phyloP scores from a whole-genome alignment of 2,888 invertebrate genomes.

The Phyto melanocephala region DNA sequence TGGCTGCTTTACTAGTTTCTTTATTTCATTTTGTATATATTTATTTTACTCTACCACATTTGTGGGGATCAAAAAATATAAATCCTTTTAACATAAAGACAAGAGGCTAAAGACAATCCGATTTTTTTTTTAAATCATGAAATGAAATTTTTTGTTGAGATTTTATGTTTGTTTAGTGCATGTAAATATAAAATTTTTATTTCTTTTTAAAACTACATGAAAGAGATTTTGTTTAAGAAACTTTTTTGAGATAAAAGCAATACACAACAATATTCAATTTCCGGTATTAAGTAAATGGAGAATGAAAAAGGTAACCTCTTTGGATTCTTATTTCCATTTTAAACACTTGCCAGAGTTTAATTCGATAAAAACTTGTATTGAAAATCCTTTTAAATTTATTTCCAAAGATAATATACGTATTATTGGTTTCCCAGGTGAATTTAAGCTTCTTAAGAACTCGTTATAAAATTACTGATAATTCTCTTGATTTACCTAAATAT shows the following conservation, averaged over 20 bases:
- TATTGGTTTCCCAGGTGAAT: neutral
- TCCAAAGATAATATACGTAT: neutral
- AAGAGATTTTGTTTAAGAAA: neutral
- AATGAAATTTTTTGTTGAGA: neutral
- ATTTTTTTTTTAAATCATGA: neutral
- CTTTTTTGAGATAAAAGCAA: neutral
- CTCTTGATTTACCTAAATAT: neutral
- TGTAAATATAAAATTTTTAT: slow-evolving; percentile 6
- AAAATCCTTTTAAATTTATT: neutral
- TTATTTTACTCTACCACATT: neutral
- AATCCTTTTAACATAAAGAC: slow-evolving; percentile 3
- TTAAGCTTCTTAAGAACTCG: neutral
- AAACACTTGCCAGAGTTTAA: neutral
- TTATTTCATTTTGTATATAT: too few relatives aligned
- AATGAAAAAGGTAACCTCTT: slow-evolving; percentile 14
- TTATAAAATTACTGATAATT: neutral
- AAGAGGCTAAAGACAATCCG: neutral
- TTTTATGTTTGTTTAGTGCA: neutral
- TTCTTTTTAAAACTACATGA: neutral
- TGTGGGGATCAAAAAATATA: neutral
- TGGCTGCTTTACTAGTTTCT: neutral
- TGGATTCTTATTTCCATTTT: neutral
- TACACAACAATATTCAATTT: slow-evolving; percentile 47
- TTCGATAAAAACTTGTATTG: neutral
- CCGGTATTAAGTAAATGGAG: slow-evolving; percentile 44